Evolutionary conservation across 2,888 invertebrate species (phyloP), one percentile per base, ranked within the genome.

Genomic region (Philhelius pedissequus): DNA sequence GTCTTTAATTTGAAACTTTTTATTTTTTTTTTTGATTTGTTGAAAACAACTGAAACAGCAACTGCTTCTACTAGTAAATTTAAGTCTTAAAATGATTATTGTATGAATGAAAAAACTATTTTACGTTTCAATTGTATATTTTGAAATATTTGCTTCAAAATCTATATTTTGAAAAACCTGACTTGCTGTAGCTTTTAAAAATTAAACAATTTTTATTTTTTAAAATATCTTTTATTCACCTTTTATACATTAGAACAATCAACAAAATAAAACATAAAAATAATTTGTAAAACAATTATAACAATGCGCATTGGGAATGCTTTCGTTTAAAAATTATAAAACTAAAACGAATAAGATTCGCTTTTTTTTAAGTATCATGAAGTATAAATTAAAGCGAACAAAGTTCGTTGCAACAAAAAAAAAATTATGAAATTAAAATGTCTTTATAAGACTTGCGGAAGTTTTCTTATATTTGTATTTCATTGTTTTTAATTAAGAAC

Each of bases 161-260:
- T n/a, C n/a, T n/a, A n/a, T n/a, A n/a, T n/a, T n/a, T n/a, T n/a
- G n/a, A n/a, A n/a, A n/a, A n/a, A n/a, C n/a, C n/a, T n/a, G n/a
- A n/a, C n/a, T 25, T 25, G 3, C 5, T 25, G 25, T 25, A 4
- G 25, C 5, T 25, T 3, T 25, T 25, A 4, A 25, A 25, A 25
- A 25, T 25, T 5, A 25, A 25, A 25, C 25, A 25, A 25, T 4
- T 25, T 4, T 5, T 4, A 25, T 74, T 70, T 76, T 27, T 62
- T 74, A 56, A 74, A 74, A 83, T 69, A 68, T 62, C 62, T 43
- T 83, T 83, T 74, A 83, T 83, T 83, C 77, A 62, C 69, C 62
- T 58, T 70, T 77, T 62, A 64, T 73, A 83, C 35, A 82, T 73
- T 50, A 48, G 52, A 81, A 73, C 20, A 50, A 69, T 69, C 38